These are phyloP conservation scores for Tarsius wallacei DNA, from an alignment of 2,797 vertebrate genomes.

Conservation along the genomic window DNA sequence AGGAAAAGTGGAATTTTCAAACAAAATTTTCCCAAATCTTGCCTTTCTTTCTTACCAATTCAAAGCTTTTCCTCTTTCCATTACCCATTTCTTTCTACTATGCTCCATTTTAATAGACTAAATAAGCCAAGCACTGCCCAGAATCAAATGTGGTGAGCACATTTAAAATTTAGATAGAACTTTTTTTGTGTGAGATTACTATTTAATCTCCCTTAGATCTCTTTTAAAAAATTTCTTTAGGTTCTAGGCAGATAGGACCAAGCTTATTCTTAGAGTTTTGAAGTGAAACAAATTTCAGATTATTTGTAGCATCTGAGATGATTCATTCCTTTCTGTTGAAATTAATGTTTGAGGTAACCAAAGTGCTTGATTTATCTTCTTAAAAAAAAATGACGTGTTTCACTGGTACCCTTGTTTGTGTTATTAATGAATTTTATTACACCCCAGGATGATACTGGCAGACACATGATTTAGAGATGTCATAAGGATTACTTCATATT, in stretches of 20 bases:
- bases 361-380: constrained; percentile 31
- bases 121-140: neutral
- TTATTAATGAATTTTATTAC: neutral
- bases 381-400: neutral
- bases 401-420: neutral
- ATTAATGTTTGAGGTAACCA: constrained; percentile 14
- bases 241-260: neutral
- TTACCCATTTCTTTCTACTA: neutral
- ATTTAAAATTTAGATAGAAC: constrained; percentile 28
- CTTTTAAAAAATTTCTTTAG: neutral
- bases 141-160: neutral
- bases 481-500: neutral
- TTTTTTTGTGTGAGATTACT: constrained; percentile 7
- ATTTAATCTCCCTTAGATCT: constrained; percentile 21
- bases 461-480: neutral
- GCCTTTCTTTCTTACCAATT: constrained; percentile 13
- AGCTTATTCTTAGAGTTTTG: constrained; percentile 32
- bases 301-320: neutral
- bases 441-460: neutral
- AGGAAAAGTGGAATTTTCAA: constrained; percentile 43
- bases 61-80: neutral
- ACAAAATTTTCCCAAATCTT: neutral
- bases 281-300: constrained; percentile 54
- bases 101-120: neutral
- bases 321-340: constrained; percentile 17